phyloP scores from a whole-genome alignment of 2,113 vertebrate genomes.

The Mungos mungo region DNA sequence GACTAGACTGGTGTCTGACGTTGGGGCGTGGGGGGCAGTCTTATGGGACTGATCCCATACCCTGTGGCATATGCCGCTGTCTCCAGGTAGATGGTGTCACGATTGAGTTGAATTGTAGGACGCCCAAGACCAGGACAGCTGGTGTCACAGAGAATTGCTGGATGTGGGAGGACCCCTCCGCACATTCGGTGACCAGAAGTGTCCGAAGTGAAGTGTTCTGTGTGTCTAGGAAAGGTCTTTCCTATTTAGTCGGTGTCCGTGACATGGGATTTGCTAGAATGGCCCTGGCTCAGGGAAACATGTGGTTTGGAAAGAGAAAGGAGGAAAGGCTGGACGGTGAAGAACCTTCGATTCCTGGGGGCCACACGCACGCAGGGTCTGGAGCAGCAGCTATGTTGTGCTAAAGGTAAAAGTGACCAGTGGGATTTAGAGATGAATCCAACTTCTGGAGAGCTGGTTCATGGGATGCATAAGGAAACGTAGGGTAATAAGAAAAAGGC shows the following conservation, averaged over 20 bases:
- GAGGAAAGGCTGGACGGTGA: not conserved
- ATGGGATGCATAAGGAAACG: not conserved
- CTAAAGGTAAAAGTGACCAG: not conserved
- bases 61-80: not conserved
- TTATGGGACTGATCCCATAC: not conserved
- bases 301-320: not conserved
- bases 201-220: not conserved
- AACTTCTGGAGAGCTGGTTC: not conserved
- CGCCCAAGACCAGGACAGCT: not conserved
- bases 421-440: not conserved
- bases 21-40: not conserved
- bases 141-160: not conserved
- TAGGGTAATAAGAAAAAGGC: not conserved
- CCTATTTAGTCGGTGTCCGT: not conserved
- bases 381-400: not conserved
- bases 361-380: not conserved
- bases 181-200: not conserved
- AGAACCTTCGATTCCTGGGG: not conserved
- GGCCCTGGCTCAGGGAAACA: not conserved
- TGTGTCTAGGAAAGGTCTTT: not conserved
- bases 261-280: not conserved
- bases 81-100: not conserved
- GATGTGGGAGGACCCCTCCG: not conserved
- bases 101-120: not conserved
- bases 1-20: not conserved